phyloP scores from a whole-genome alignment of 37 sponge, comb jelly and placozoan genomes.

The Haliclona indistincta region DNA sequence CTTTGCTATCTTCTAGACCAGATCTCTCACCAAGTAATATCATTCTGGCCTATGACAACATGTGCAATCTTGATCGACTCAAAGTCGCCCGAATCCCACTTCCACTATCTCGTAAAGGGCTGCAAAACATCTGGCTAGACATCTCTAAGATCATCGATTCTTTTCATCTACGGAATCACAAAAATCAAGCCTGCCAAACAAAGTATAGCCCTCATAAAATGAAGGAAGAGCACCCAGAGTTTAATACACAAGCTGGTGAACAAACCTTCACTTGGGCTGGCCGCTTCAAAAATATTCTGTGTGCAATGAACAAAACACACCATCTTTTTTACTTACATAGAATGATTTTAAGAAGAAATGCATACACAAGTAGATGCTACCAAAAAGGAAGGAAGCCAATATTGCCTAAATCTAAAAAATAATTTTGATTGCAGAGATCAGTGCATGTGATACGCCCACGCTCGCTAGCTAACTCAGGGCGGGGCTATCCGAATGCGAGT shows the following conservation, averaged over 20 bases:
- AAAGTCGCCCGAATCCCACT: background rate
- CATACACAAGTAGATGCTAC: too few species aligned
- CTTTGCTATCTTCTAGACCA: background rate
- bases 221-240: too few species aligned
- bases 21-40: background rate
- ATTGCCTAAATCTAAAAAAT: too few species aligned
- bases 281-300: too few species aligned
- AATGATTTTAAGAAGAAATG: too few species aligned
- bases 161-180: constrained; percentile 2
- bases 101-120: background rate
- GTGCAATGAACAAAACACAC: too few species aligned
- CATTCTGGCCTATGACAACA: constrained; percentile 48
- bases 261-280: constrained; percentile 47
- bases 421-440: too few species aligned
- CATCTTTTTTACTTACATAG: too few species aligned
- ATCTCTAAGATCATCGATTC: constrained; percentile 5
- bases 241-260: constrained; percentile 53
- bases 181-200: background rate
- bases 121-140: background rate
- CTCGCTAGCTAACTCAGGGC: too few species aligned
- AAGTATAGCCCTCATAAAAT: background rate
- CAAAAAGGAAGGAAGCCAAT: too few species aligned
- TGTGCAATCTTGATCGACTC: constrained; percentile 48
- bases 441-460: too few species aligned
- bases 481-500: too few species aligned